Percentiles rank a stretch among this genome's conserved stretches.
Conservation (phyloP, 2,888 invertebrate species). For the Cyrtodaria siliqua region DNA sequence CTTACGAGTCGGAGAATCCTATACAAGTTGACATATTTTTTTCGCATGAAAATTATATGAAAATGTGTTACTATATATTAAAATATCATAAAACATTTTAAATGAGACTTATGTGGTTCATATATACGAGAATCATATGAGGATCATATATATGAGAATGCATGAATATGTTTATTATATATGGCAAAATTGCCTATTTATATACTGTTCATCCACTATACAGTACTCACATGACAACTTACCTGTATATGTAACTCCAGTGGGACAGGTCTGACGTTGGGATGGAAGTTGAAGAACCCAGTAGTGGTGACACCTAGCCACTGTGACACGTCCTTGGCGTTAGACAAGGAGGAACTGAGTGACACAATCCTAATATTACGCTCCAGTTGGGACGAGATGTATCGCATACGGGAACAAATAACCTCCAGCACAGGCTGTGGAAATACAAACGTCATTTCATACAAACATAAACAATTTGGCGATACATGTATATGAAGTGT, state of each 20-base stretch:
- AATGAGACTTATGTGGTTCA: too few relatives aligned
- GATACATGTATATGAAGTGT: too few relatives aligned
- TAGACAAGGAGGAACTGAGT: conserved; percentile 96
- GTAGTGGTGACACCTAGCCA: conserved; percentile 98
- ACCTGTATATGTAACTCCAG: conserved; percentile 96
- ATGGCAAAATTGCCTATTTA: too few relatives aligned
- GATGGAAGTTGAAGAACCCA: conserved; percentile 99
- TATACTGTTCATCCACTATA: background rate
- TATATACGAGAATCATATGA: too few relatives aligned
- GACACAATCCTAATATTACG: conserved; percentile 94
- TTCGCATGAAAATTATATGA: too few relatives aligned
- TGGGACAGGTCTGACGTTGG: conserved; percentile 97
- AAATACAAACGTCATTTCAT: background rate
- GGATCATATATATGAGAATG: too few relatives aligned
- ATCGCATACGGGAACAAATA: conserved; percentile 95
- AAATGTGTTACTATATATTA: too few relatives aligned
- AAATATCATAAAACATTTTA: too few relatives aligned
- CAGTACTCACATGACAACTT: background rate
- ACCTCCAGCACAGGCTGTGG: conserved; percentile 94
- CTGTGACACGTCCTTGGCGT: conserved; percentile 97
- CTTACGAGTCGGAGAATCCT: too few relatives aligned
- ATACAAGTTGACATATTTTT: too few relatives aligned
- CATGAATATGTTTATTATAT: too few relatives aligned
- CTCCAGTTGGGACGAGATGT: conserved; percentile 97
- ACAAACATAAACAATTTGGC: too few relatives aligned